Evolutionary conservation across 2,113 vertebrate genomes (phyloP), one percentile per base, ranked within the genome.

Genomic region (Tragelaphus buxtoni): DNA sequence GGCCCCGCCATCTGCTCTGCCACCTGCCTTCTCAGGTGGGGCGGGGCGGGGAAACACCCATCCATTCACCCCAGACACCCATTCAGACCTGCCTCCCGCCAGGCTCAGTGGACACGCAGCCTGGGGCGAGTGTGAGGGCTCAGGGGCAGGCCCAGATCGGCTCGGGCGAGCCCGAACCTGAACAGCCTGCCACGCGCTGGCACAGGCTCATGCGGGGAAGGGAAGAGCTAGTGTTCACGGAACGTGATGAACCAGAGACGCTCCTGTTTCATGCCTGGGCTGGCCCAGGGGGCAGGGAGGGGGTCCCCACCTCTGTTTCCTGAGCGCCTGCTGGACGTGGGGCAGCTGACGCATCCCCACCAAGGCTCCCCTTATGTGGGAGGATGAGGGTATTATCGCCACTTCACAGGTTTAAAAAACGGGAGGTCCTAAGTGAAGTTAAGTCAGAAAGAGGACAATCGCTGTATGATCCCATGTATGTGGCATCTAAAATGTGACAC

Each of bases 11-110:
- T 69, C 97, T 97, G 97, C 24, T 79, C 7, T 9, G 35, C 91
- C 96, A 85, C 97, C 97, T 97, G 93, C 95, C 89, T 61, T 14
- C 81, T 32, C 16, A 95, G 95, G 93, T 94, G 45, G 82, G 74
- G 20, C 65, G 0, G 9, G 83, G 65, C 65, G 10, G 82, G 88
- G 74, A 55, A 39, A 12, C 9, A 2, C 35, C 84, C 47, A 17
- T 24, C 80, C 63, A 39, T n/a, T 84, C 95, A 90, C 18, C 63
- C 84, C 60, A n/a, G 39, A 79, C 79, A 3, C 3, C 69, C 85
- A 53, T 14, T 47, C 95, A 76, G 91, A 30, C 49, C 88, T 63
- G n/a, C 49, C 88, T 9, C 91, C 88, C 39, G 96, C 83, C n/a
- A 1, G 86, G 94, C 58, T 26, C 60, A 0, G 83, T 0, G 1